Evolutionary conservation across 2,797 vertebrate genomes (phyloP).

Genomic region (Bradypodion ventrale): DNA sequence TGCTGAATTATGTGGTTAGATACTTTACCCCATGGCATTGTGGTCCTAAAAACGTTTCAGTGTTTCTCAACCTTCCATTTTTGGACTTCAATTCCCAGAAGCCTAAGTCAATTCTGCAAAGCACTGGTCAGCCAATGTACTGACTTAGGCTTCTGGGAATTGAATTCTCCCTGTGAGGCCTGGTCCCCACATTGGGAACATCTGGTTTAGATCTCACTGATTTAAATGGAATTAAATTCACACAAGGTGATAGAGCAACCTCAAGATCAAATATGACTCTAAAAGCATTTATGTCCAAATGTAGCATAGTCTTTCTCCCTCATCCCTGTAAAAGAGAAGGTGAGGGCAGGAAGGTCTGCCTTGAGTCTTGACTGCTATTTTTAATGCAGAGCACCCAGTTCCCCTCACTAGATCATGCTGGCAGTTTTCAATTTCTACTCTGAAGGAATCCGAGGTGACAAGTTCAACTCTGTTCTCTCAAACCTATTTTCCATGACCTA

Average conservation of each 20-base stretch:
- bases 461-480: constrained; percentile 84
- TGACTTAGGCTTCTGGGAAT: no score
- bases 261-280: constrained; percentile 33
- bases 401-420: constrained; percentile 40
- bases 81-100: no score
- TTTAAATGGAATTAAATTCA: neutral
- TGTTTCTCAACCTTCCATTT: no score
- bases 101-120: no score
- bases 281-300: constrained; percentile 34
- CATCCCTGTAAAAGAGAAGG: neutral
- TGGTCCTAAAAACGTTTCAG: neutral
- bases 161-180: no score
- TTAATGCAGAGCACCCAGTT: constrained; percentile 25
- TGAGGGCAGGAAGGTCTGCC: neutral
- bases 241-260: constrained; percentile 47
- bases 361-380: constrained; percentile 5
- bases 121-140: no score
- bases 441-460: constrained; percentile 86
- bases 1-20: neutral
- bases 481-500: constrained; percentile 84
- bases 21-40: neutral
- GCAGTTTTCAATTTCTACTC: constrained; percentile 71
- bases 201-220: constrained; percentile 16
- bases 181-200: no score
- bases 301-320: neutral